Percentiles rank a stretch among this genome's conserved stretches.
These are phyloP conservation scores for Gadus macrocephalus DNA, from an alignment of 2,113 vertebrate genomes.

Conservation along the genomic window DNA sequence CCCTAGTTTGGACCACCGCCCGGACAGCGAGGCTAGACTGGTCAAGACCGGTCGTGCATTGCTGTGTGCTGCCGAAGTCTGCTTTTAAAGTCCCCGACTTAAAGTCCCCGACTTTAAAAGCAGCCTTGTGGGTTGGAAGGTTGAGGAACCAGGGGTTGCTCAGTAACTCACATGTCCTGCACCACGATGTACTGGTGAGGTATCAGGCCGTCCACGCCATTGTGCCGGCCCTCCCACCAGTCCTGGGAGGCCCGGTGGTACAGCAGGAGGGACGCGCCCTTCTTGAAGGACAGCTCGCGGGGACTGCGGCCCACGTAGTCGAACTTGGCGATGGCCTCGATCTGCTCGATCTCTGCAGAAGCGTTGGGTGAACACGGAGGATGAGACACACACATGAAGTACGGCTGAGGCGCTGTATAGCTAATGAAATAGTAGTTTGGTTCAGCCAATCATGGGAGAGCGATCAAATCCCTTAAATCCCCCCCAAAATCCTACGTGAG, in stretches of 20 bases:
- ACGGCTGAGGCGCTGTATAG: neutral
- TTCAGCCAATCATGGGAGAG: too few relatives aligned
- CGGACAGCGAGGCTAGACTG: too few relatives aligned
- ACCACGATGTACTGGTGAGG: slow-evolving; percentile 99
- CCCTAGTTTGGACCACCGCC: too few relatives aligned
- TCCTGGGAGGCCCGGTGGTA: slow-evolving; percentile 95
- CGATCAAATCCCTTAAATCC: too few relatives aligned
- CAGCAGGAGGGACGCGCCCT: slow-evolving; percentile 91
- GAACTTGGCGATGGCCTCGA: slow-evolving; percentile 98
- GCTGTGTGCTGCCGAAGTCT: too few relatives aligned
- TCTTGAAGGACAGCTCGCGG: slow-evolving; percentile 95
- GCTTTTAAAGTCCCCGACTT: neutral
- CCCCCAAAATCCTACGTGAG: too few relatives aligned
- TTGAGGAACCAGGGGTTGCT: neutral
- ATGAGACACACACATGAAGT: slow-evolving; percentile 5
- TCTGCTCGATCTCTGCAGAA: slow-evolving; percentile 91
- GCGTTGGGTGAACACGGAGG: neutral
- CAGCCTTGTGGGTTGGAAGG: too few relatives aligned
- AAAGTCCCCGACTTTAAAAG: neutral
- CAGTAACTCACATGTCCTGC: slow-evolving; percentile 90
- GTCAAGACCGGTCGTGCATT: too few relatives aligned
- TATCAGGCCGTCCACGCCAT: slow-evolving; percentile 94
- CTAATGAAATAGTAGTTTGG: too few relatives aligned
- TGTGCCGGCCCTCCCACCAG: slow-evolving; percentile 98
- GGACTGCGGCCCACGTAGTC: slow-evolving; percentile 90